Evolutionary conservation across 2,113 vertebrate species (phyloP).

Genomic region (Prinia subflava): DNA sequence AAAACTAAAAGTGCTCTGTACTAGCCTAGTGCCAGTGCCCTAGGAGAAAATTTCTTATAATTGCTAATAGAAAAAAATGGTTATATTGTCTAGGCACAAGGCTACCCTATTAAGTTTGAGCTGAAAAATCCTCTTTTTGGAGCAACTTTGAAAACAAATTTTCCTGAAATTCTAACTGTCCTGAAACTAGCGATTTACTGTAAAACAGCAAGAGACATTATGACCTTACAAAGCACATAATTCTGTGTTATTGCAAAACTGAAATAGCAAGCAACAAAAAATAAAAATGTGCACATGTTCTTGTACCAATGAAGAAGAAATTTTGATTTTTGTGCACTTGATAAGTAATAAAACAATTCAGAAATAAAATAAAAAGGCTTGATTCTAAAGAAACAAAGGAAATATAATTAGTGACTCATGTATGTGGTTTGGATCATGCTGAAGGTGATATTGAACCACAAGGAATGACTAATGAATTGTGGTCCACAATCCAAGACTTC

Average conservation of each 20-base stretch:
- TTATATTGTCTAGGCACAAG: neutral
- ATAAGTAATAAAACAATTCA: neutral
- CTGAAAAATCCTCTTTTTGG: neutral
- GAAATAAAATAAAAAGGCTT: neutral
- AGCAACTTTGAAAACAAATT: neutral
- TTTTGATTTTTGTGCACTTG: neutral
- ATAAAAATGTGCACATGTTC: neutral
- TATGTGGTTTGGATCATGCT: neutral
- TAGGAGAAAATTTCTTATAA: constrained; percentile 43
- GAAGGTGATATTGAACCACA: neutral
- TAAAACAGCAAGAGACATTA: neutral
- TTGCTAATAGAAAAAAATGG: neutral
- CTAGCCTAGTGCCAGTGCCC: neutral
- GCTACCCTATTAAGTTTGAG: neutral
- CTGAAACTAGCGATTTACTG: neutral
- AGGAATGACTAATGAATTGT: neutral
- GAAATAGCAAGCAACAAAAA: neutral
- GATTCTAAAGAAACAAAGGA: neutral
- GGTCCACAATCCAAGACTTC: neutral
- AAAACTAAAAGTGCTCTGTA: constrained; percentile 56
- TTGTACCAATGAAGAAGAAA: neutral
- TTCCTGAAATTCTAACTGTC: neutral
- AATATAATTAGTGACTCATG: neutral
- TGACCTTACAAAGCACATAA: neutral
- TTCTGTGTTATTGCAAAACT: neutral